These are phyloP conservation scores for Pantherophis vulpinus DNA, from an alignment of 2,797 vertebrate species.

Conservation along the genomic window DNA sequence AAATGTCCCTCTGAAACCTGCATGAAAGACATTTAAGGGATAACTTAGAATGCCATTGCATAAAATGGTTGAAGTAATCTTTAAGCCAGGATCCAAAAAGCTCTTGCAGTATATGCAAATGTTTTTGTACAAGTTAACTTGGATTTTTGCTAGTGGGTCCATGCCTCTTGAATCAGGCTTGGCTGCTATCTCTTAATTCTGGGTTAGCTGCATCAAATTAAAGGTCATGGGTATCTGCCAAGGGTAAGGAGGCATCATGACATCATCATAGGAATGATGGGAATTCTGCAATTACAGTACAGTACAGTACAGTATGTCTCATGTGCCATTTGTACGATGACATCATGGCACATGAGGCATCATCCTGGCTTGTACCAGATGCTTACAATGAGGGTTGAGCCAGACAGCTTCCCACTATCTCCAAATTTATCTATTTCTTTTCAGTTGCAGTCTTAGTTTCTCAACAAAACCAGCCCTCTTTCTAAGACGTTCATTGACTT, in stretches of 20 bases:
- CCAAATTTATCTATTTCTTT: neutral
- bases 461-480: neutral
- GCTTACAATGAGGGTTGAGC: neutral
- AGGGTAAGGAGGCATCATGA: neutral
- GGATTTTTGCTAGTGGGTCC: neutral
- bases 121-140: neutral
- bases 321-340: neutral
- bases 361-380: neutral
- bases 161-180: neutral
- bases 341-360: neutral
- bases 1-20: neutral
- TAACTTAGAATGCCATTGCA: neutral
- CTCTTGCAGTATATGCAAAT: neutral
- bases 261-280: neutral
- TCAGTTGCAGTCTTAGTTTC: neutral
- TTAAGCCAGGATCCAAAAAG: neutral
- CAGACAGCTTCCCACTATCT: neutral
- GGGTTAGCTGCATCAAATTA: neutral
- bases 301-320: no score
- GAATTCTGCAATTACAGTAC: neutral
- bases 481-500: neutral
- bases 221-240: neutral
- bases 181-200: neutral
- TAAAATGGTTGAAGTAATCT: neutral
- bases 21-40: neutral